Conservation (phyloP, 2,113 vertebrate species). For the Perca fluviatilis region DNA sequence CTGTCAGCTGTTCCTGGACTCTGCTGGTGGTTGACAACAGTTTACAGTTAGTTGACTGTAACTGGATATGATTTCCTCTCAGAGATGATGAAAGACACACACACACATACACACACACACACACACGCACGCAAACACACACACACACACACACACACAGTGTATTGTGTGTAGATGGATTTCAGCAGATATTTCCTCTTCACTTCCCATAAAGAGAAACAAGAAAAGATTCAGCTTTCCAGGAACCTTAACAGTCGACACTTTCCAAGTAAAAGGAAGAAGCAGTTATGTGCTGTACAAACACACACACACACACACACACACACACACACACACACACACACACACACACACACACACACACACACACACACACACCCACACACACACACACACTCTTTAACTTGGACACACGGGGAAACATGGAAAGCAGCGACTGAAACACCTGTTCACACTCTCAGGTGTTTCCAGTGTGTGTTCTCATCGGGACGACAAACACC, state of each 20-base stretch:
- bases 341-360: not conserved
- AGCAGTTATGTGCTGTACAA: no score
- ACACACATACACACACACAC: not conserved
- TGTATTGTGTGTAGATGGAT: no score
- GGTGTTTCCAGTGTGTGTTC: not conserved
- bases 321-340: not conserved
- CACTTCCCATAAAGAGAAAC: no score
- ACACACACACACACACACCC: not conserved
- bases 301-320: constrained; percentile 5
- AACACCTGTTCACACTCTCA: not conserved
- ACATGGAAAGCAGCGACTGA: no score
- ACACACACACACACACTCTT: not conserved
- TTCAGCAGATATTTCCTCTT: no score
- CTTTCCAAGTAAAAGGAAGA: no score
- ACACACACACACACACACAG: not conserved
- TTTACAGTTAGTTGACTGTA: constrained; percentile 8
- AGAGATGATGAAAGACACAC: not conserved
- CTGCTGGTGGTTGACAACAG: not conserved
- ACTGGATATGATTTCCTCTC: not conserved
- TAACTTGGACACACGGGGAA: no score
- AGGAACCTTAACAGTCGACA: no score
- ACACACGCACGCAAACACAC: not conserved
- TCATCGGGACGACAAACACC: no score
- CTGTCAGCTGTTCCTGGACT: not conserved
- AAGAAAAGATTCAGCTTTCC: no score